A percentile compares a stretch with the other conserved stretches of the same genome.
phyloP scores from a whole-genome alignment of 2,797 vertebrate species.

The Discoglossus pictus region DNA sequence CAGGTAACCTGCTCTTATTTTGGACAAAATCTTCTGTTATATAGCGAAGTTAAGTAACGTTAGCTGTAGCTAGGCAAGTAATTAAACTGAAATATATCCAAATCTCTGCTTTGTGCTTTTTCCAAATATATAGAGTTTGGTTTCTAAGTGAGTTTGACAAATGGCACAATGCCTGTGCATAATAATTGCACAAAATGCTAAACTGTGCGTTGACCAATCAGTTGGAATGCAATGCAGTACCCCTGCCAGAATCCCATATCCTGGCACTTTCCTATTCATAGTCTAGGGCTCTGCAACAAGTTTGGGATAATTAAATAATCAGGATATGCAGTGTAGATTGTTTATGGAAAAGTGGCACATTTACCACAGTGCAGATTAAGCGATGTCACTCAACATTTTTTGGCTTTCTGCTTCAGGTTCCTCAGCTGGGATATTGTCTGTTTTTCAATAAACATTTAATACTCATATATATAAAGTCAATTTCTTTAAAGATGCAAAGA shows the following conservation, averaged over 20 bases:
- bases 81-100: conserved; percentile 42
- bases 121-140: conserved; percentile 38
- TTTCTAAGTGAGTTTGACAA: conserved; percentile 42
- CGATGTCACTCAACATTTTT: conserved; percentile 30
- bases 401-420: conserved; percentile 30
- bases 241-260: conserved; percentile 23
- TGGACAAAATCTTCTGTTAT: conserved; percentile 26
- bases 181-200: conserved; percentile 27
- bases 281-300: conserved; percentile 42
- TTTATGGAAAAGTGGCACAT: conserved; percentile 51
- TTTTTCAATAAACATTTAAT: background rate
- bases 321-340: conserved; percentile 49
- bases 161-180: conserved; percentile 32
- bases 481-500: background rate
- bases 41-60: conserved; percentile 34
- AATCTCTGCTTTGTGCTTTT: conserved; percentile 25
- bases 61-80: conserved; percentile 40
- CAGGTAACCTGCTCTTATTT: background rate
- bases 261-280: conserved; percentile 42
- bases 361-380: conserved; percentile 20
- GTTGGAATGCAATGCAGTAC: background rate
- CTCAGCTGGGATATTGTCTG: conserved; percentile 38
- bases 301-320: conserved; percentile 42
- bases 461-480: conserved; percentile 22
- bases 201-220: conserved; percentile 18